Base-by-base conservation (phyloP, 1,140 invertebrate species). In the Brachystomella parvula region DNA sequence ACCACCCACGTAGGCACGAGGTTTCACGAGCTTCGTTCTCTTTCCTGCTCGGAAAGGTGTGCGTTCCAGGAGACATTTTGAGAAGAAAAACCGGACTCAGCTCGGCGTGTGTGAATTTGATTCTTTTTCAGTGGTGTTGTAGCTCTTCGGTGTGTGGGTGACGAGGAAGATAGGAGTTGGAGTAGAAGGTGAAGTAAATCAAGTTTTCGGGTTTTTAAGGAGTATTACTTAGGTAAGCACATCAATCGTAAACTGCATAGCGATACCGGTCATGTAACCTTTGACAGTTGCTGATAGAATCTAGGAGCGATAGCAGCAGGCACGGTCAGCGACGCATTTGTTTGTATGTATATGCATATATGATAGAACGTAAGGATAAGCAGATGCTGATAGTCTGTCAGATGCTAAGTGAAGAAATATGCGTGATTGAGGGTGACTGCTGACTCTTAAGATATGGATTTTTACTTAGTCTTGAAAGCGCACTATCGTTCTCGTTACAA, bases 21-120 rank as follows among this genome's bases (percentile, higher is more conserved):
- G n/a, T n/a, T n/a, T n/a, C n/a, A n/a, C n/a, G n/a, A n/a, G n/a
- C n/a, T n/a, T n/a, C n/a, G n/a, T 53, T 24, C 24, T 26, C 49
- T 26, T 53, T 24, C 24, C 49, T 24, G 6, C 24, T 6, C 12
- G 9, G 15, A 6, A 24, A 9, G 49, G 49, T 53, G 49, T 53
- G 49, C 49, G 49, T 53, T 53, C 24, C 49, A 53, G 49, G 6
- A 53, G 49, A 53, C 49, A 53, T 53, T 53, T 53, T 53, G 49
- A 53, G 49, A 39, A 39, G 35, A 53, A 24, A 53, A 26, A 24
- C 49, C 12, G 49, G 24, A 39, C 6, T 9, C 6, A 39, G 35
- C 12, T 53, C 49, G 49, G 49, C 49, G 49, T 53, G 49, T 53
- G 49, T 39, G 49, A 24, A 53, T 12, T 3, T 53, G 12, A 17